Base-by-base conservation (phyloP, 2,113 vertebrate species). In the Sylvietta virens region DNA sequence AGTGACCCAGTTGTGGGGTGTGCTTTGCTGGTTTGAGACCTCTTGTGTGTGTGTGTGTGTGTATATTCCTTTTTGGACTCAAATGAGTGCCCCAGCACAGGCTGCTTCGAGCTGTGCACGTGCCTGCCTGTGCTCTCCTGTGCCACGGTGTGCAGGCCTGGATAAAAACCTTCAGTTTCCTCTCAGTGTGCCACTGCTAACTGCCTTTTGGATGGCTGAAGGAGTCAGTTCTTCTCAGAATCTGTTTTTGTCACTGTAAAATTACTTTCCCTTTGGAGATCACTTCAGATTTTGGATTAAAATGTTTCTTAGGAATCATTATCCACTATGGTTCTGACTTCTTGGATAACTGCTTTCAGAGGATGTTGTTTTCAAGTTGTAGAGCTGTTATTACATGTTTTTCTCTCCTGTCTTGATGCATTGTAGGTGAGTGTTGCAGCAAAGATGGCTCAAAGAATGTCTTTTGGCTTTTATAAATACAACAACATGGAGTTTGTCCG, bases 401-500 rank as follows among this genome's bases (percentile, higher is more conserved):
- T 88, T 79, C 40, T 91, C 33, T 70, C 27, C 16, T 42, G 4
- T 74, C 33, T 79, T 33, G 45, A n/a, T 86, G 10, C 13, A 1
- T 22, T 64, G 5, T 86, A 99, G 99, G 99, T 99, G 86, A 99
- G 99, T 3, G 98, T 99, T n/a, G 99, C 99, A 0, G 99, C 99
- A 5, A 99, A 99, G 92, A 99, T 99, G 99, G 99, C 99, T 3
- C 99, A 99, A 97, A 98, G 98, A 69, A 99, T 99, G 99, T 99
- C 99, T 0, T 99, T 99, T 4, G 99, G 99, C 95, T 99, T 99
- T 97, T 99, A 99, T 94, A 99, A 99, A 76, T 99, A 99, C 95
- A 99, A 98, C 98, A 99, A 99, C 97, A 99, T 99, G 99, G 99
- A 99, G 98, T 99, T 99, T 57, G 99, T 99, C 81, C 98, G 99